phyloP scores from a whole-genome alignment of 2,888 invertebrate species.

The Cheilosia vernalis region DNA sequence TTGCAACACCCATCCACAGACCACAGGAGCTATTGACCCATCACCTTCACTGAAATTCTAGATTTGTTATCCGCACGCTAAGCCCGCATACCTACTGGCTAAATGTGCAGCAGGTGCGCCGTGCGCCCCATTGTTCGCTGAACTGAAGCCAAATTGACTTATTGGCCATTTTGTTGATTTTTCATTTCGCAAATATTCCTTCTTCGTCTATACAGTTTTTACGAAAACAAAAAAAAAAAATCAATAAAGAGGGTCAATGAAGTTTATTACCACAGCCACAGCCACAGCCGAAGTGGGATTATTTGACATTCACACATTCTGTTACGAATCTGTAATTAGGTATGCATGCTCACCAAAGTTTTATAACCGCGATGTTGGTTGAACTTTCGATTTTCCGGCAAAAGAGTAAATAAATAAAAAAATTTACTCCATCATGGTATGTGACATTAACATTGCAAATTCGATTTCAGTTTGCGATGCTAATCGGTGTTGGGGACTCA shows the following conservation, averaged over 20 bases:
- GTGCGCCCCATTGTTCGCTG: constrained; percentile 60
- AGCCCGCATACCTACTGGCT: constrained; percentile 31
- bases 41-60: constrained; percentile 69
- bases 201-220: constrained; percentile 5
- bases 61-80: constrained; percentile 45
- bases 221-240: constrained; percentile 31
- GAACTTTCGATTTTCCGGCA: constrained; percentile 49
- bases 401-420: background rate
- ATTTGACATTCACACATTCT: constrained; percentile 22
- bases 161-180: constrained; percentile 59
- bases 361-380: constrained; percentile 26
- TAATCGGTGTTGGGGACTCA: background rate
- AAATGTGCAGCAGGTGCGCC: constrained; percentile 67
- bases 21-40: constrained; percentile 58
- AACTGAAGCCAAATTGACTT: constrained; percentile 60
- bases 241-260: constrained; percentile 62
- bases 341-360: constrained; percentile 16
- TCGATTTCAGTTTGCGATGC: background rate
- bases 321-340: constrained; percentile 10
- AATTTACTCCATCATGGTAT: background rate
- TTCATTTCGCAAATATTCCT: constrained; percentile 59
- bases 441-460: constrained; percentile 42
- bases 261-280: constrained; percentile 51
- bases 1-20: background rate
- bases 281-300: background rate